Evolutionary conservation across 2,888 invertebrate genomes (phyloP), one percentile per base, ranked within the genome.

Genomic region (Mimas tiliae): DNA sequence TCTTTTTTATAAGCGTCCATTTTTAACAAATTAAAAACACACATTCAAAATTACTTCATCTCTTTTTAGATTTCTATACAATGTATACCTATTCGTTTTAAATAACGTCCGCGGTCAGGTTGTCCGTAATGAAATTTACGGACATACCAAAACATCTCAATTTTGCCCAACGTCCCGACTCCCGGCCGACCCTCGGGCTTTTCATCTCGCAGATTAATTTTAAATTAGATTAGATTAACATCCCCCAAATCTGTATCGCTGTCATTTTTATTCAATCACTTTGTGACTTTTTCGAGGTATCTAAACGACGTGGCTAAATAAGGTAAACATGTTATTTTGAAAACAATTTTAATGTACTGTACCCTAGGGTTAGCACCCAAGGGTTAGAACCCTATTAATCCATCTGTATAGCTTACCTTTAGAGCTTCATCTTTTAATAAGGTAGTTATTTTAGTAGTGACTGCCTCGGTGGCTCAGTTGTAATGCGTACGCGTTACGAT

Each of bases 201-300:
- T 88, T 88, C 88, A 87, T 88, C 85, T 85, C 77, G 69, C 74
- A 86, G 88, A 89, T 89, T 89, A 89, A 88, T 89, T 90, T 89
- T 84, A 86, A 89, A 89, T 90, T 87, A 86, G 84, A 88, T 89
- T 85, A 88, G 83, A 89, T 89, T 88, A 87, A 82, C 83, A 83
- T 86, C 81, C 79, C 77, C 77, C 77, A 79, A 85, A 83, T 85
- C 78, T 81, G 81, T 85, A 80, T 80, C 75, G 79, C 76, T 78
- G 79, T 74, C 82, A 77, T 86, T 86, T 84, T 85, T 83, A 80
- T 83, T 82, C 77, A 75, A 81, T 83, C 76, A 71, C 64, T 73
- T 72, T 77, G 71, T 76, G 75, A 74, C 72, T 76, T 76, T 68
- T 65, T 72, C 70, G 58, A 51, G 27, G 47, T 45, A 45, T 45